Base-by-base conservation (phyloP, 2,888 invertebrate species). In the Portevinia maculata region DNA sequence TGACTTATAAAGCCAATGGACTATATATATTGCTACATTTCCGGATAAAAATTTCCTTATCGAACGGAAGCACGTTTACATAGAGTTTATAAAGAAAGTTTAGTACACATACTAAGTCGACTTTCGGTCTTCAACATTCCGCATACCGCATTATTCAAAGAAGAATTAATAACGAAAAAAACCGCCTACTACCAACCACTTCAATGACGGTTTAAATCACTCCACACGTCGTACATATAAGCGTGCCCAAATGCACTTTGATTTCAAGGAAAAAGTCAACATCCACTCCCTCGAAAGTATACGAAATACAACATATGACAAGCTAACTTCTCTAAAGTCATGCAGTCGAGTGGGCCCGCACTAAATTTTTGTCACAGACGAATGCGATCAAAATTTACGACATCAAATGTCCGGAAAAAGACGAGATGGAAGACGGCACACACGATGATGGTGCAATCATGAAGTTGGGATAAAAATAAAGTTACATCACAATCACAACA, bases 11-110 rank as follows among this genome's bases (percentile, higher is more conserved):
- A 44, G 59, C 41, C 48, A 52, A 9, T 8, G 37, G 17, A 46
- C 65, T 74, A 74, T 74, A 65, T 64, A n/a, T n/a, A 65, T 74
- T 48, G 69, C 24, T 15, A 70, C 34, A 24, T 46, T 70, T 78
- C 70, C 39, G 39, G 59, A n/a, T 44, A 13, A 55, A 65, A 74
- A 17, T 11, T 8, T 24, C 30, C 70, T 67, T 73, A 78, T 83
- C 78, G 83, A 83, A 78, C 78, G 83, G 83, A 83, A 78, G 60
- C 73, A 53, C 73, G 71, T 78, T 78, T 78, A 78, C 73, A 75
- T 75, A 75, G 37, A 59, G 37, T 75, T 75, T 65, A 75, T 59
- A 67, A 44, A 59, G 59, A 28, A 39, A 59, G 17, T 44, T 59
- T 17, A 19, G 8, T 13, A 13, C 55, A 21, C 15, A 28, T 24